These are phyloP conservation scores for Myrmecobius fasciatus DNA, from an alignment of 2,113 vertebrate genomes.

Conservation along the genomic window DNA sequence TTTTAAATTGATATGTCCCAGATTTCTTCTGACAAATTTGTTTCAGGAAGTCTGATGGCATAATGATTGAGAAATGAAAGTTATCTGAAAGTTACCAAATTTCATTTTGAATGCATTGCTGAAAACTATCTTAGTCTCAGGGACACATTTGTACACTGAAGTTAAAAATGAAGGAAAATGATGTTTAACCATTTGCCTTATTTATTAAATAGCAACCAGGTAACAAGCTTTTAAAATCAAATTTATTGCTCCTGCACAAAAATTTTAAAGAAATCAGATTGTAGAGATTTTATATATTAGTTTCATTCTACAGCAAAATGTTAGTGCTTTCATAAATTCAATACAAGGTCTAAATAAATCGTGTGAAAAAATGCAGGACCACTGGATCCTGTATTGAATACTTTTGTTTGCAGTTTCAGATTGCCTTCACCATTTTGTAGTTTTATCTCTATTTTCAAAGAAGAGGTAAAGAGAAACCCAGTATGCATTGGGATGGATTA, in stretches of 20 bases:
- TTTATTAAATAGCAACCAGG: neutral
- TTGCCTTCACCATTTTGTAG: neutral
- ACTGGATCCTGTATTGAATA: neutral
- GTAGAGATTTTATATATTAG: neutral
- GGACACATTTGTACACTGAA: neutral
- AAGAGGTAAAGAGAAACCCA: neutral
- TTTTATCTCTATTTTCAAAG: neutral
- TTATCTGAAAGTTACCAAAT: neutral
- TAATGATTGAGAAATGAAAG: neutral
- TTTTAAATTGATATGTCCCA: neutral
- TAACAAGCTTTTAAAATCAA: neutral
- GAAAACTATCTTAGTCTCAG: neutral
- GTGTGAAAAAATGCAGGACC: neutral
- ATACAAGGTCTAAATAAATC: neutral
- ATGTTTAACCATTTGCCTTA: neutral
- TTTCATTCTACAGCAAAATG: neutral
- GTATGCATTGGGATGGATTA: neutral
- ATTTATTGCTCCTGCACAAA: neutral
- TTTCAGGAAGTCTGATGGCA: neutral
- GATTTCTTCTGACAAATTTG: neutral
- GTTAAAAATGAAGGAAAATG: neutral
- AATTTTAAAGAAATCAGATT: neutral
- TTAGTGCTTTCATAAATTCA: neutral
- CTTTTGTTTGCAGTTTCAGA: neutral
- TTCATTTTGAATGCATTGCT: neutral